Conservation (phyloP, 30 jellyfish, hydroid and myxozoan species). For the Hydractinia echinata region DNA sequence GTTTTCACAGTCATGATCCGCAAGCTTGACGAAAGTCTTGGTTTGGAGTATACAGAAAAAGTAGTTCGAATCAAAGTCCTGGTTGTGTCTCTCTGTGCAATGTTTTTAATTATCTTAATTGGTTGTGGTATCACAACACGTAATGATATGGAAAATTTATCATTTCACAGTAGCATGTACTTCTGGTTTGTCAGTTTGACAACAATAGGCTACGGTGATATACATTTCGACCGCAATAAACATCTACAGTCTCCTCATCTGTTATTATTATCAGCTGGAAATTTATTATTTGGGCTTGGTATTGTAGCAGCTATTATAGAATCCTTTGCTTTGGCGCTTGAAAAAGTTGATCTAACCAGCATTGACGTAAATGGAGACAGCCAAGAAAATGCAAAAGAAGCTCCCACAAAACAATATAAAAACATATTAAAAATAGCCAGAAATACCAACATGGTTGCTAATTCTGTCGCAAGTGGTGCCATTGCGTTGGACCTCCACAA, state of each 20-base stretch:
- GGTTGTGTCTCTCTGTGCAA: neutral
- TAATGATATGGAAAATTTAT: conserved; percentile 13
- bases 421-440: neutral
- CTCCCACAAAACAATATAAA: neutral
- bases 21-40: neutral
- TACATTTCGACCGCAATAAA: conserved; percentile 15
- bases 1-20: neutral
- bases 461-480: conserved; percentile 5
- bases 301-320: conserved; percentile 18
- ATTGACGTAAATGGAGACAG: neutral
- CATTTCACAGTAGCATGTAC: conserved; percentile 3
- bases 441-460: neutral
- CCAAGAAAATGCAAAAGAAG: neutral
- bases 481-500: neutral
- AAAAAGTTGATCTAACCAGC: neutral
- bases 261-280: neutral
- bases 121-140: conserved; percentile 12
- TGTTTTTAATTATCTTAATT: neutral
- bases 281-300: conserved; percentile 22
- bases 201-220: conserved; percentile 23
- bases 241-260: conserved; percentile 15
- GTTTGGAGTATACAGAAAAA: neutral
- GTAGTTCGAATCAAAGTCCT: neutral
- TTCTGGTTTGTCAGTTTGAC: conserved; percentile 24
- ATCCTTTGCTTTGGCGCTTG: conserved; percentile 17